Evolutionary conservation across 2,888 invertebrate species (phyloP), one percentile per base, ranked within the genome.

Genomic region (Gastrophysa polygoni): DNA sequence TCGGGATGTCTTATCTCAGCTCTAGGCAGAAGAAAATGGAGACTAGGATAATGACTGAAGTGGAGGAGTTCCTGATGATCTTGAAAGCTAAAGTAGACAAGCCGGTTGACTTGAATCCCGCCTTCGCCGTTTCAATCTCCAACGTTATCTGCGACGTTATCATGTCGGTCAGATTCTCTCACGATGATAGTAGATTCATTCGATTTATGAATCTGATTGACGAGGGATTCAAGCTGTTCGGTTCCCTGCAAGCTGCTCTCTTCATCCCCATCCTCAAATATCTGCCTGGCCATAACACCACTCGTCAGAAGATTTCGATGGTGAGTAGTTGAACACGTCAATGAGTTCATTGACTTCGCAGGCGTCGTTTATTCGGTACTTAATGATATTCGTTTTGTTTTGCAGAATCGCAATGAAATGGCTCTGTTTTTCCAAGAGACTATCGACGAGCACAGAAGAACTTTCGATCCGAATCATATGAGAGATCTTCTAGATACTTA

Each of bases 131-230:
- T 69, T 90, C 92, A 28, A 90, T 95, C 69, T 93, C 92, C 76
- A 96, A 96, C 81, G 94, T 96, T 3, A 95, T 96, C 70, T 95
- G 95, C 81, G 91, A 92, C 67, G 88, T 95, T 71, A 88, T 95
- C 75, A 95, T 96, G 95, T 92, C 93, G 29, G 89, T 92, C 3
- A 86, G 93, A 44, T 96, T 95, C 81, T 87, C 88, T 59, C 87
- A 89, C 69, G 89, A 91, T 55, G 94, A 95, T 78, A 82, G 83
- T 4, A 86, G 90, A 56, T 95, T 95, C 81, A 85, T 86, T 55
- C 86, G 92, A 59, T 91, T 95, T 75, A 93, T 93, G 86, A 83
- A 86, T 68, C 85, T 95, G n/a, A 93, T 95, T 74, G 94, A 95
- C 75, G 95, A 96, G 82, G 96, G 96, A 28, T 95, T 96, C 88